A percentile compares a stretch with the other conserved stretches of the same genome.
Conservation (phyloP, 2,113 vertebrate species). For the Raja brachyura region DNA sequence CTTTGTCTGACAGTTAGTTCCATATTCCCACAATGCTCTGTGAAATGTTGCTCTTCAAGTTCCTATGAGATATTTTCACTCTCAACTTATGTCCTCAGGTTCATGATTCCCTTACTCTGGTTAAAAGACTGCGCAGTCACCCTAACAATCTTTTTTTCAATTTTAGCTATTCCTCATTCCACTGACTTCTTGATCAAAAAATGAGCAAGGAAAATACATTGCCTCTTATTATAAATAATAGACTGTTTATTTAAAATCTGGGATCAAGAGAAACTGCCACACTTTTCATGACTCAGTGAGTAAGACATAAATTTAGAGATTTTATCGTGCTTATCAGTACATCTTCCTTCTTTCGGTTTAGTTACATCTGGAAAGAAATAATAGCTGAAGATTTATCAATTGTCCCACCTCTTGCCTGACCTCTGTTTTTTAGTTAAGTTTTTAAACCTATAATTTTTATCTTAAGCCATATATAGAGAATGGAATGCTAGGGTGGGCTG, state of each 20-base stretch:
- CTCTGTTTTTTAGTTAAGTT: constrained; percentile 59
- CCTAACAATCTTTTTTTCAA: background rate
- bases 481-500: constrained; percentile 63
- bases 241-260: background rate
- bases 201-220: background rate
- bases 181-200: background rate
- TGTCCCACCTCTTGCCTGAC: constrained; percentile 43
- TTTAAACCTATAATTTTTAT: constrained; percentile 72
- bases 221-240: background rate
- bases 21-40: no score
- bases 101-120: no score
- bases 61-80: no score
- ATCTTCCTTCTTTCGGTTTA: background rate
- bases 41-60: no score
- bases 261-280: background rate
- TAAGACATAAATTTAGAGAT: background rate
- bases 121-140: no score
- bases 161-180: background rate
- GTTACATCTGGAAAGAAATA: background rate
- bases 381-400: constrained; percentile 9
- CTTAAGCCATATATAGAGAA: constrained; percentile 64
- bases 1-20: no score
- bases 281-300: background rate
- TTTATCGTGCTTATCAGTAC: background rate
- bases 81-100: no score